These are phyloP conservation scores for Pedionomus torquatus DNA, from an alignment of 2,113 vertebrate genomes.

Conservation along the genomic window DNA sequence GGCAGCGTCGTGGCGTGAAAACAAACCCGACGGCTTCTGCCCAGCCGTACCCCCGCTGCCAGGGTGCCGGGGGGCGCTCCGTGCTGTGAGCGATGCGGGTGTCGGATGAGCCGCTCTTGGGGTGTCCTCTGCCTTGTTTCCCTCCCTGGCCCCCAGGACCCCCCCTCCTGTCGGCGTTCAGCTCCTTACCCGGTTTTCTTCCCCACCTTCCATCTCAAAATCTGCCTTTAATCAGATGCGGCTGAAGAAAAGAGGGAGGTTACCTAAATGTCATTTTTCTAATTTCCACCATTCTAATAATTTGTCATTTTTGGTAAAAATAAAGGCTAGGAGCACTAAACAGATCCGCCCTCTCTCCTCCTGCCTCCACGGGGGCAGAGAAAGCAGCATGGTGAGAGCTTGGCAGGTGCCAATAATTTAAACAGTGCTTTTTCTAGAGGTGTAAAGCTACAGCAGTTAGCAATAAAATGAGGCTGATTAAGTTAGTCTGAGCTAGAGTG, in stretches of 20 bases:
- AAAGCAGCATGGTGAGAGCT: background rate
- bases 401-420: slow-evolving; percentile 35
- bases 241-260: background rate
- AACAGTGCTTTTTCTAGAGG: background rate
- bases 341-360: slow-evolving; percentile 18
- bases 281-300: slow-evolving; percentile 39
- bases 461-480: slow-evolving; percentile 17
- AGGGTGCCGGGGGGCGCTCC: fast-evolving
- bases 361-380: background rate
- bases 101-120: fast-evolving
- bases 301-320: slow-evolving; percentile 13
- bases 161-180: background rate
- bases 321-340: background rate
- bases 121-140: fast-evolving
- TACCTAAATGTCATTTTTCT: slow-evolving; percentile 29
- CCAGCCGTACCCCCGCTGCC: fast-evolving
- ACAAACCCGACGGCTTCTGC: background rate
- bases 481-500: background rate
- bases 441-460: slow-evolving; percentile 13
- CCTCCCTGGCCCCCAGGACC: background rate
- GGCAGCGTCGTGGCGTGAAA: fast-evolving
- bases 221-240: background rate
- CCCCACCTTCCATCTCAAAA: background rate
- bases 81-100: fast-evolving
- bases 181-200: background rate